Percentiles rank a stretch among this genome's conserved stretches.
phyloP scores from a whole-genome alignment of 2,888 invertebrate species.

The Mesorhabditis spiculigera region DNA sequence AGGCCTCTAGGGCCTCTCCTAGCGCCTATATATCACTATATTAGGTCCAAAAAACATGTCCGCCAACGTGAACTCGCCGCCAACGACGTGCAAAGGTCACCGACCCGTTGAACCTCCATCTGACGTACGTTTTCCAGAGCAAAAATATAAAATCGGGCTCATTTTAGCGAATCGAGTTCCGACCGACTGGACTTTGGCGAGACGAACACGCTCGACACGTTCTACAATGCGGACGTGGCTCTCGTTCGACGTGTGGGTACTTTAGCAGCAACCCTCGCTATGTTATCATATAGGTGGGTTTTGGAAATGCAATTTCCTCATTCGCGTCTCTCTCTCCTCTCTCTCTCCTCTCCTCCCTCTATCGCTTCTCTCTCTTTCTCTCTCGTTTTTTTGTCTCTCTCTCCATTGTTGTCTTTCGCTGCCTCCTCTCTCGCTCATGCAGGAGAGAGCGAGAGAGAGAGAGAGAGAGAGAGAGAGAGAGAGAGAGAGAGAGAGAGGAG shows the following conservation, averaged over 20 bases:
- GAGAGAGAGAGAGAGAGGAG: too few relatives aligned
- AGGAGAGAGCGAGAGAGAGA: too few relatives aligned
- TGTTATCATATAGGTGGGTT: constrained; percentile 89
- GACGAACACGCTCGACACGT: constrained; percentile 85
- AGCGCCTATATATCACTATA: background rate
- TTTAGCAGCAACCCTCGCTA: constrained; percentile 85
- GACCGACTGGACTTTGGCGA: constrained; percentile 96
- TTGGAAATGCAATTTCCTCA: constrained; percentile 94
- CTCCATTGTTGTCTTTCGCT: too few relatives aligned
- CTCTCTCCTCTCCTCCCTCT: too few relatives aligned
- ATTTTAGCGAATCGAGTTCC: constrained; percentile 67
- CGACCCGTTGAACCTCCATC: constrained; percentile 47
- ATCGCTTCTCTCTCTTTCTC: too few relatives aligned
- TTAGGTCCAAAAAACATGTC: constrained; percentile 39
- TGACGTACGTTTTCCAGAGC: constrained; percentile 34
- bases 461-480: too few relatives aligned
- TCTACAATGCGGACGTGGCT: constrained; percentile 97
- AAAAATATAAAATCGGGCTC: background rate
- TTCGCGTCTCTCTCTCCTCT: constrained; percentile 58
- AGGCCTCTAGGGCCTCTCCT: constrained; percentile 19
- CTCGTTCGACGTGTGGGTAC: constrained; percentile 85
- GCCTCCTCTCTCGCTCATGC: too few relatives aligned
- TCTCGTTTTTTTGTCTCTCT: too few relatives aligned
- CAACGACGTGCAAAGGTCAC: constrained; percentile 53
- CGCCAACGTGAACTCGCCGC: constrained; percentile 46